Evolutionary conservation across 2,888 invertebrate genomes (phyloP), one percentile per base, ranked within the genome.

Genomic region (Platycheirus rosarum): DNA sequence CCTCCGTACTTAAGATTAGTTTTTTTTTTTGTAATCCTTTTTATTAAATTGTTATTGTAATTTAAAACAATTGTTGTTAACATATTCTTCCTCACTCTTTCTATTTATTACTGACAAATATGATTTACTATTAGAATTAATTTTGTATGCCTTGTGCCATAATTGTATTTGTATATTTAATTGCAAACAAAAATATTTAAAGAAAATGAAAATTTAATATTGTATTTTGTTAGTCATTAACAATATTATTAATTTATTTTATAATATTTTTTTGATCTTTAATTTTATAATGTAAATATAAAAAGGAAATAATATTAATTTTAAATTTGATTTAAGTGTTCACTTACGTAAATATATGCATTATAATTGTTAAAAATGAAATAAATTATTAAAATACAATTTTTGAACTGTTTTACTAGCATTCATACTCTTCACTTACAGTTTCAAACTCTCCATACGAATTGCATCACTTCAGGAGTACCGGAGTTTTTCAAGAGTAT

Each of bases 231-330:
- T 8, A 84, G 85, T 85, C 84, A 84, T 78, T 84, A 85, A 85
- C 84, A 77, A 49, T 84, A 75, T 68, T 49, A 62, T 44, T 84
- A 76, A 85, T 74, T 85, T 85, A 85, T 85, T 84, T 68, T 20
- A 75, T 74, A 55, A 62, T 29, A n/a, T 73, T 62, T 40, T 53
- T 20, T 20, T 32, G 29, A 8, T 46, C n/a, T 35, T 53, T 51
- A 23, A 46, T 62, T 29, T 40, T 7, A 37, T 60, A 18, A 16
- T 60, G 35, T 46, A n/a, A 11, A 51, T 14, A 11, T 49, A 37
- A 32, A 29, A 63, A 40, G n/a, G 13, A 44, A 55, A 37, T 60
- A 35, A 37, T 32, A 29, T 29, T 26, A 48, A 2, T 26, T 29
- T 14, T 13, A 8, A 32, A 32, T 23, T 51, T 51, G 23, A 23